Percentiles rank a stretch among this genome's conserved stretches.
phyloP scores from a whole-genome alignment of 92 coral and sea anemone genomes.

The Palythoa heliodiscus region DNA sequence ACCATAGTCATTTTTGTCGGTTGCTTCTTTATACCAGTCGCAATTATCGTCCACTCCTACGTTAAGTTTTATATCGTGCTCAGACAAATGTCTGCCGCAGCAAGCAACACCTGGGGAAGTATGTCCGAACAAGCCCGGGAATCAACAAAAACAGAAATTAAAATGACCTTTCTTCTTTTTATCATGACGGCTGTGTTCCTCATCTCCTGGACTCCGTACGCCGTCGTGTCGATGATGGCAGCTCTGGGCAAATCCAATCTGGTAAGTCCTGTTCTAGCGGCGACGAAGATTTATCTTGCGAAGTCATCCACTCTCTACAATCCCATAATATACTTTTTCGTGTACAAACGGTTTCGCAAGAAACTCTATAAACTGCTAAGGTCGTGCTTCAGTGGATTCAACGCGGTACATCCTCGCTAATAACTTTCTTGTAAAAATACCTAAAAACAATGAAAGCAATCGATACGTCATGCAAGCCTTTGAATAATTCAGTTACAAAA shows the following conservation, averaged over 20 bases:
- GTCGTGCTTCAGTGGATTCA: neutral
- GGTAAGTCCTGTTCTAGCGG: neutral
- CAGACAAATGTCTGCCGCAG: constrained; percentile 2
- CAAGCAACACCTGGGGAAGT: constrained; percentile 15
- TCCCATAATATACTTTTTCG: constrained; percentile 8
- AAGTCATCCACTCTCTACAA: constrained; percentile 33
- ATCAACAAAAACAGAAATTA: neutral
- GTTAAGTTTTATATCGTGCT: neutral
- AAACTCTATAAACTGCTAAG: neutral
- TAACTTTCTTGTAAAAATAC: neutral
- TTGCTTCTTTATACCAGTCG: constrained; percentile 17
- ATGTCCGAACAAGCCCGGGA: constrained; percentile 1
- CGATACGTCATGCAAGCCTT: no score
- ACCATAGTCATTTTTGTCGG: constrained; percentile 2
- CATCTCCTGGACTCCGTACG: constrained; percentile 28
- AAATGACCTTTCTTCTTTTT: neutral
- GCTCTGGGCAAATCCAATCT: neutral
- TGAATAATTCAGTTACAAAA: no score
- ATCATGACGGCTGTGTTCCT: constrained; percentile 9
- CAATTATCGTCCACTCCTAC: constrained; percentile 5
- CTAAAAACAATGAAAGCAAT: neutral
- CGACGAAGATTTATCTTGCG: constrained; percentile 8
- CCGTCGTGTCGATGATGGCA: constrained; percentile 6
- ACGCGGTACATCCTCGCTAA: neutral
- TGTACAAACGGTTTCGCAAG: constrained; percentile 1